Evolutionary conservation across 2,797 vertebrate species (phyloP), one percentile per base, ranked within the genome.

Genomic region (Mormyrops attenuatus): DNA sequence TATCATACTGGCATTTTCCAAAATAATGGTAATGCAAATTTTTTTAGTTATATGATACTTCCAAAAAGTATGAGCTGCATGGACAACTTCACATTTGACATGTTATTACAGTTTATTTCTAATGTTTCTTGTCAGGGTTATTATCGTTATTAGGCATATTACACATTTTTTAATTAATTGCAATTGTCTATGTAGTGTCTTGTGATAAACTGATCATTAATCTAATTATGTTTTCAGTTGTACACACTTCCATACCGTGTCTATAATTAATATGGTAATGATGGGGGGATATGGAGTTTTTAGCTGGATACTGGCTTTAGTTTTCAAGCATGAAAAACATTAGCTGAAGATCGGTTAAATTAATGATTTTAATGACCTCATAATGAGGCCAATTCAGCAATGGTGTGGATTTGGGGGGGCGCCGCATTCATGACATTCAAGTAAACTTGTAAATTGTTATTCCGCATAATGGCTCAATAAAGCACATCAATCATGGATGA

Each of bases 201-300:
- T 41, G 73, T 44, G 38, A 44, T 80, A 80, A 80, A 80, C 73
- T 80, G 38, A 80, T 80, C 73, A 80, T 80, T 80, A 80, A 80
- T 80, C 73, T 80, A 80, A 80, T 80, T 80, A 73, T 80, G 17
- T 80, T 80, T 80, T 41, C 17, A 44, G 73, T 44, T 80, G 73
- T 44, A 80, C 41, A 80, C 34, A 44, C 73, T 80, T 80, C 34
- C 38, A 44, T 80, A 44, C 73, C 73, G 34, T 20, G 6, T 80
- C 17, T 44, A 80, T 80, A 80, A 80, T 80, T 80, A 80, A 80
- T 80, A 80, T 80, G 73, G 38, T n/a, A 80, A 80, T 80, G 73
- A 44, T 20, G 5, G 7, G 5, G 7, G 38, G 38, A 80, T 41
- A 7, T 41, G 73, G 38, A 41, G 17, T 44, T 80, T 80, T 80